Evolutionary conservation across 2,797 vertebrate genomes (phyloP).

Genomic region (Mus spretus): DNA sequence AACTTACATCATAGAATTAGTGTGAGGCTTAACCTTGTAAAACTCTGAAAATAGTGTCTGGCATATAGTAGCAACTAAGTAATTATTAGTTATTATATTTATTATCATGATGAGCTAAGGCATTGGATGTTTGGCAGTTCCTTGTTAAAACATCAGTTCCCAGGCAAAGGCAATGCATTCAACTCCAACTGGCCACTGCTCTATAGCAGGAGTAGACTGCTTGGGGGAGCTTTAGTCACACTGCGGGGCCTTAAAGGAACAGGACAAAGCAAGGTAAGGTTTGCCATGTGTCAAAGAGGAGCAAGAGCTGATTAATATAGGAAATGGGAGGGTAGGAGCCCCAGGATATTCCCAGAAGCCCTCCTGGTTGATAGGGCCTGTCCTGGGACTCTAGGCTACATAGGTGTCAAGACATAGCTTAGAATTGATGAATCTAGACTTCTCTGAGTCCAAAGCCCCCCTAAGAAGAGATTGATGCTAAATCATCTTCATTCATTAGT

Average conservation of each 20-base stretch:
- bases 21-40: constrained; percentile 56
- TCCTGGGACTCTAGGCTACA: not conserved
- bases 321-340: not conserved
- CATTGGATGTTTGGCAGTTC: not conserved
- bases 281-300: not conserved
- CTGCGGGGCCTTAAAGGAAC: constrained; percentile 17
- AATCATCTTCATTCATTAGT: not conserved
- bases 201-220: not conserved
- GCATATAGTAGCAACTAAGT: constrained; percentile 42
- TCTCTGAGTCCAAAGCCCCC: not conserved
- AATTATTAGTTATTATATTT: constrained; percentile 68
- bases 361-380: not conserved
- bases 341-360: not conserved
- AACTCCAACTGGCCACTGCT: not conserved
- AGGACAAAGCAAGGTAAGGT: not conserved
- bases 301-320: not conserved
- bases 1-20: constrained; percentile 49
- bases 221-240: not conserved
- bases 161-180: not conserved
- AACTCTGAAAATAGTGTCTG: constrained; percentile 54
- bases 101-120: constrained; percentile 60
- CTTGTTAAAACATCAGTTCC: constrained; percentile 60
- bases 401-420: not conserved
- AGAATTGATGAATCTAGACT: not conserved
- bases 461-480: not conserved